A percentile compares a stretch with the other conserved stretches of the same genome.
Evolutionary conservation across 2,888 invertebrate genomes (phyloP).

Genomic region (Drosophila lutescens): DNA sequence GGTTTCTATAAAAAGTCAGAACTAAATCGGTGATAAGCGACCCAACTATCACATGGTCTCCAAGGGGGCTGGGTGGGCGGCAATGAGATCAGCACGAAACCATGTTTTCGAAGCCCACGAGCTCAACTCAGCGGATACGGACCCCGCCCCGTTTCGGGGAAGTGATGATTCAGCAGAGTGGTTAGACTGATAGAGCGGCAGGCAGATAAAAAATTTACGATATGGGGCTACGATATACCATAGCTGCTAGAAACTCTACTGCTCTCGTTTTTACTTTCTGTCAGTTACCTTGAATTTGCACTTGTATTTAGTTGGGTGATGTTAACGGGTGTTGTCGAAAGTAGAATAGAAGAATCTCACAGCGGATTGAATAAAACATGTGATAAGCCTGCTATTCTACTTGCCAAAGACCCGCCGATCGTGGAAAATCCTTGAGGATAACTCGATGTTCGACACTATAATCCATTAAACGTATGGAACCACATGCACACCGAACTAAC

Average conservation of each 20-base stretch:
- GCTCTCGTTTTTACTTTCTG: neutral
- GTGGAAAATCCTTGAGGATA: conserved; percentile 12
- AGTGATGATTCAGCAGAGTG: conserved; percentile 17
- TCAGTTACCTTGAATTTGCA: conserved; percentile 10
- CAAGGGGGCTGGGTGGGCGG: neutral
- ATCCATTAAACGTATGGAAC: conserved; percentile 1
- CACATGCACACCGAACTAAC: neutral
- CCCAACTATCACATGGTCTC: conserved; percentile 25
- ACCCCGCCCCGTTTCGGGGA: conserved; percentile 13
- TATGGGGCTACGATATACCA: conserved; percentile 12
- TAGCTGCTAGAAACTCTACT: neutral
- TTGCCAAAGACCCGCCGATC: conserved; percentile 67
- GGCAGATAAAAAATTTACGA: conserved; percentile 17
- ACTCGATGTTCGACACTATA: conserved; percentile 5
- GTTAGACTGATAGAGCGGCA: conserved; percentile 3
- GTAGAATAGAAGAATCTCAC: conserved; percentile 81
- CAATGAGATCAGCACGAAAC: conserved; percentile 17
- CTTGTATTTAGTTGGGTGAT: conserved; percentile 8
- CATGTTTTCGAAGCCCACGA: neutral
- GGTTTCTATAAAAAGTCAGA: conserved; percentile 42
- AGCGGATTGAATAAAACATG: conserved; percentile 59
- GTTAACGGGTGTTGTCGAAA: conserved; percentile 73
- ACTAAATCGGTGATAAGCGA: conserved; percentile 13
- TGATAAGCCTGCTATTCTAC: conserved; percentile 80
- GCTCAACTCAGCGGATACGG: neutral